phyloP scores from a whole-genome alignment of 2,888 invertebrate genomes.

The Eupeodes luniger region DNA sequence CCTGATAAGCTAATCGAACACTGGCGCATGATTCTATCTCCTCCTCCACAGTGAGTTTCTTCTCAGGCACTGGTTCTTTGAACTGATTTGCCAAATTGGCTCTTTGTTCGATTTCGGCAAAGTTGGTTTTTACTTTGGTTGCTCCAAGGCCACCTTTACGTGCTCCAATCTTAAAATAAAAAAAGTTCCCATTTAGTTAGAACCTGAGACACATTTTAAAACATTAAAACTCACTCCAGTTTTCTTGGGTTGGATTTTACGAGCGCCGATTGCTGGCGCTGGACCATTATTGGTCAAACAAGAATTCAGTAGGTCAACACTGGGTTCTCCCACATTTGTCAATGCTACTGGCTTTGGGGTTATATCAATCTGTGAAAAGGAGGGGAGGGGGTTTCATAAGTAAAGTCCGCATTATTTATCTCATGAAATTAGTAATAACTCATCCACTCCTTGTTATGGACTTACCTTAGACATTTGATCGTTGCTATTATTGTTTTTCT shows the following conservation, averaged over 20 bases:
- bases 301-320: slow-evolving; percentile 82
- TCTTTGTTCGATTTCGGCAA: slow-evolving; percentile 96
- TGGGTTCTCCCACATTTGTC: slow-evolving; percentile 79
- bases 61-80: slow-evolving; percentile 83
- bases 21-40: slow-evolving; percentile 89
- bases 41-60: slow-evolving; percentile 85
- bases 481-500: slow-evolving; percentile 84
- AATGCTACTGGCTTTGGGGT: slow-evolving; percentile 28
- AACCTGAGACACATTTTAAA: background rate
- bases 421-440: slow-evolving; percentile 32
- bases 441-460: slow-evolving; percentile 44
- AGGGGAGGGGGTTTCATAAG: background rate
- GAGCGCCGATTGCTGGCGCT: slow-evolving; percentile 89
- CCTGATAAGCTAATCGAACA: slow-evolving; percentile 91
- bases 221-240: slow-evolving; percentile 86
- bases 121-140: slow-evolving; percentile 96
- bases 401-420: no score
- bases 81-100: slow-evolving; percentile 94
- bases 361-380: slow-evolving; percentile 78
- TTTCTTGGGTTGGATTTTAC: slow-evolving; percentile 89
- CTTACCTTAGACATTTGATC: slow-evolving; percentile 85
- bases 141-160: slow-evolving; percentile 97
- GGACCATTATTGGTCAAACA: slow-evolving; percentile 82
- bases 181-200: background rate
- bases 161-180: slow-evolving; percentile 88